phyloP scores from a whole-genome alignment of 2,888 invertebrate genomes.

The Brachylomia viminalis region DNA sequence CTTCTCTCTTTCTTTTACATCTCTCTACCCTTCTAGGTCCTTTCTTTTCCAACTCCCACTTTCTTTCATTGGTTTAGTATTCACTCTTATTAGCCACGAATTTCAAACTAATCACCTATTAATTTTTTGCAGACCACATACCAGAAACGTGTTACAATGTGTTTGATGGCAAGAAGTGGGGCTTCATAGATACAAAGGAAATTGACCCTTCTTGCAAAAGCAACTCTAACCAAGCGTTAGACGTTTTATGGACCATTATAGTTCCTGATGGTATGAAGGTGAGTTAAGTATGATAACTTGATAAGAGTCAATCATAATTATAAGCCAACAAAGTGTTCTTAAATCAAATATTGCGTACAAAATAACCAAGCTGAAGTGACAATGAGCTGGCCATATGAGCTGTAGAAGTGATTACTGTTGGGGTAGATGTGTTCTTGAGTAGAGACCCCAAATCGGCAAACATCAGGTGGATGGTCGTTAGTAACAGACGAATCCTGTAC shows the following conservation, averaged over 20 bases:
- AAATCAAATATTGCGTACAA: no score
- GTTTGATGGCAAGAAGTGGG: slow-evolving; percentile 39
- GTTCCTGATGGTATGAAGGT: slow-evolving; percentile 67
- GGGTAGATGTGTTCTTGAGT: background rate
- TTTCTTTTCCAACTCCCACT: background rate
- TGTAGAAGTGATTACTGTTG: no score
- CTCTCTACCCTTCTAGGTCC: no score
- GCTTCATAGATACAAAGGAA: slow-evolving; percentile 53
- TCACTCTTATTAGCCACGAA: background rate
- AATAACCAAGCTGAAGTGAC: background rate
- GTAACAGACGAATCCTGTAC: background rate
- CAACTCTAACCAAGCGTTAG: slow-evolving; percentile 61
- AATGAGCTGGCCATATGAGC: background rate
- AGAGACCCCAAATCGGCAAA: background rate
- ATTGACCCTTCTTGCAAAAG: slow-evolving; percentile 55
- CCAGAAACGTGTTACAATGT: slow-evolving; percentile 65
- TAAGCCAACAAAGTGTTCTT: background rate
- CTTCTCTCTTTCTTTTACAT: background rate
- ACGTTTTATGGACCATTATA: slow-evolving; percentile 71
- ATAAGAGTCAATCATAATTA: background rate
- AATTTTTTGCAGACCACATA: slow-evolving; percentile 64
- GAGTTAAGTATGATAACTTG: background rate
- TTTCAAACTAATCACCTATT: background rate
- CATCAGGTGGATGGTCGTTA: background rate
- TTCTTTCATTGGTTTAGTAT: background rate